Evolutionary conservation across 64 coral and sea anemone species (phyloP), one percentile per base, ranked within the genome.

Genomic region (Pachyseris speciosa): DNA sequence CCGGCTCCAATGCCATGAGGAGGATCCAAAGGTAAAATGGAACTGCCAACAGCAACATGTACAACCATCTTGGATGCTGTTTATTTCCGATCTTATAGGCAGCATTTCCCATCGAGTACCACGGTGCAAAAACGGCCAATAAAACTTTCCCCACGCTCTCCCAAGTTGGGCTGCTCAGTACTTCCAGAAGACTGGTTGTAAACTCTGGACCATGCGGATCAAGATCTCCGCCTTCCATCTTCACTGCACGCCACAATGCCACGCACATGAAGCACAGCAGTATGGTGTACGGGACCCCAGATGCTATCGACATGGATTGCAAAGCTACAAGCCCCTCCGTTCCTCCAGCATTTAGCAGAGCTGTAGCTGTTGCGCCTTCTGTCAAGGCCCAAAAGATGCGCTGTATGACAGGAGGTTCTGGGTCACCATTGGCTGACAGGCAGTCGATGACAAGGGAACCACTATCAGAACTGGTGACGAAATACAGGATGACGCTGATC

Each of bases 401-500:
- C 83, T 86, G 83, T 3, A 49, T n/a, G 15, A 86, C 83, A 67
- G 83, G 83, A 36, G 83, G 83, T 50, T 86, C 83, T 49, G 83
- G 63, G 48, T 86, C 63, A 24, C 83, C 83, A 86, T 86, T 86
- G 38, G 83, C 83, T 86, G 83, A 86, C 0, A 86, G 83, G 40
- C 83, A 69, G 39, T 86, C 83, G 40, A 86, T 86, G 30, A 86
- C 83, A 32, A 86, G 83, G 1, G 83, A 86, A 53, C 83, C 83
- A 32, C 83, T 86, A 55, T 86, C 83, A 16, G 83, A 86, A 55
- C 83, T 86, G 38, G 83, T 86, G 39, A 86, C 83, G 41, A 86
- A 86, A 53, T 86, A 86, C 0, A 86, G 63, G 31, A 69, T 53
- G 15, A 86, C 42, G 15, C 83, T 72, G 40, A 86, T 55, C 20